Percentiles rank a stretch among this genome's conserved stretches.
These are phyloP conservation scores for Hippolais icterina DNA, from an alignment of 2,113 vertebrate species.

Conservation along the genomic window DNA sequence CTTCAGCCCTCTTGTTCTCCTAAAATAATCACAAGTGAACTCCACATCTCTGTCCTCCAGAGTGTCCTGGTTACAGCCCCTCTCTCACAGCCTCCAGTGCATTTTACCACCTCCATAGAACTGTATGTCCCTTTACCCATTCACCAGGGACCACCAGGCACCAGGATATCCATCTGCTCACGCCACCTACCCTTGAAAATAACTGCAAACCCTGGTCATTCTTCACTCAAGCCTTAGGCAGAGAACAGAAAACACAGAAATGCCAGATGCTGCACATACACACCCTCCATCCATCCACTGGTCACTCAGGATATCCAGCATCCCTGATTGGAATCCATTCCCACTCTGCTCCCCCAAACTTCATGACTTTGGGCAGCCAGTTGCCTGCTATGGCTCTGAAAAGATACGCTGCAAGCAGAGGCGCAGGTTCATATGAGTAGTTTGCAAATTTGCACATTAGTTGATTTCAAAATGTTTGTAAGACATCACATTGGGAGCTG, in stretches of 20 bases:
- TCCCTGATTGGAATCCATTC: not conserved
- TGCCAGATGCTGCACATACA: not conserved
- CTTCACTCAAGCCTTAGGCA: not conserved
- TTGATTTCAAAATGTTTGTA: not conserved
- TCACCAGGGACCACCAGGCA: not conserved
- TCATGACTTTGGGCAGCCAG: not conserved
- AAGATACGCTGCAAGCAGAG: not conserved
- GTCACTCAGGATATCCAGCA: not conserved
- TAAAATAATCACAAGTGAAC: not conserved
- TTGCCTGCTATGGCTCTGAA: not conserved
- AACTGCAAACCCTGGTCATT: not conserved
- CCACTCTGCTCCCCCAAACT: not conserved
- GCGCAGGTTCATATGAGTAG: not conserved
- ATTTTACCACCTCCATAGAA: not conserved
- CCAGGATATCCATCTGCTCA: not conserved
- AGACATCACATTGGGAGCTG: not conserved
- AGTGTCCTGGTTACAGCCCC: not conserved
- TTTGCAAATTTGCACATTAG: not conserved
- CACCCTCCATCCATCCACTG: not conserved
- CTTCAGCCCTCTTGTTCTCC: not conserved
- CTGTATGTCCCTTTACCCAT: not conserved
- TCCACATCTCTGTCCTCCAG: not conserved
- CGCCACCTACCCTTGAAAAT: not conserved
- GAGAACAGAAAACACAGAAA: not conserved
- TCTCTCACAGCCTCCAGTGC: not conserved